Evolutionary conservation across 2,113 vertebrate species (phyloP).

Genomic region (Nyctereutes procyonoides): DNA sequence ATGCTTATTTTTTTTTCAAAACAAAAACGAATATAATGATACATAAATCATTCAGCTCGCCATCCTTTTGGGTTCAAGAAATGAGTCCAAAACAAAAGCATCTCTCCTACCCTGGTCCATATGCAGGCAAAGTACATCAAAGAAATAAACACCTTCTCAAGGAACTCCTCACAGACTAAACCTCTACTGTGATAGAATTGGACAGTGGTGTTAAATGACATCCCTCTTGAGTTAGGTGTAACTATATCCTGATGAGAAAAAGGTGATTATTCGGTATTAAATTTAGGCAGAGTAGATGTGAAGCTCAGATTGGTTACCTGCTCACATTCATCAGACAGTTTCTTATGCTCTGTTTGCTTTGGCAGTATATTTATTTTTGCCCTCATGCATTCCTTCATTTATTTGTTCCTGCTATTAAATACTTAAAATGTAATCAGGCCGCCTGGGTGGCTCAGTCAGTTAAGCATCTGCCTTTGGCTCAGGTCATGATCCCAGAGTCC

Average conservation of each 20-base stretch:
- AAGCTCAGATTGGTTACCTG: not conserved
- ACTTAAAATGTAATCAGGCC: not conserved
- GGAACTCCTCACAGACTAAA: not conserved
- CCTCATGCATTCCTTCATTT: not conserved
- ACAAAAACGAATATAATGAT: not conserved
- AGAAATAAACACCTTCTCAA: not conserved
- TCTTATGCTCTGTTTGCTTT: not conserved
- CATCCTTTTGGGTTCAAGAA: not conserved
- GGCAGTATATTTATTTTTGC: not conserved
- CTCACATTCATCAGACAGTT: not conserved
- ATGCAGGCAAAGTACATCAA: not conserved
- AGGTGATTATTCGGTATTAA: not conserved
- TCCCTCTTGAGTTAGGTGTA: not conserved
- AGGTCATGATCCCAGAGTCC: too few relatives aligned
- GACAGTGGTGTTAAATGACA: not conserved
- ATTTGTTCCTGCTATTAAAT: not conserved
- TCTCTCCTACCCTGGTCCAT: not conserved
- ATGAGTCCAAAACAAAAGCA: not conserved
- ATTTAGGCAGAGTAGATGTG: not conserved
- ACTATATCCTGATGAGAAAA: not conserved
- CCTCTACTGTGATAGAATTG: not conserved
- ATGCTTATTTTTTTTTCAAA: conserved; percentile 33
- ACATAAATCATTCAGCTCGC: not conserved
- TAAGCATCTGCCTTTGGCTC: too few relatives aligned
- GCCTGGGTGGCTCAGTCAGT: too few relatives aligned